Percentiles rank a stretch among this genome's conserved stretches.
These are phyloP conservation scores for Drosophila picticornis DNA, from an alignment of 2,888 invertebrate species.

Conservation along the genomic window DNA sequence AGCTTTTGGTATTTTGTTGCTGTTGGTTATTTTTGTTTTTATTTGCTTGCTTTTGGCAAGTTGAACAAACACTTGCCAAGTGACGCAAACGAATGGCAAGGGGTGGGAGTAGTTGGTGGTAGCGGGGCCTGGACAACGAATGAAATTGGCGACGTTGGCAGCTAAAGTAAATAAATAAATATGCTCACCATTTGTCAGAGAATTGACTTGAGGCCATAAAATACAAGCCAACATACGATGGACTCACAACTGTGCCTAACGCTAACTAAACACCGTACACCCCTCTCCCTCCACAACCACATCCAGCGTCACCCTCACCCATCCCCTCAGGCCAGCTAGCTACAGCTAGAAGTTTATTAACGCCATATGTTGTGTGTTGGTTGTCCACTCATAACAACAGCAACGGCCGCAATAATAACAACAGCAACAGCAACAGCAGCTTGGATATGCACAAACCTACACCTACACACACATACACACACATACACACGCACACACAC, in stretches of 20 bases:
- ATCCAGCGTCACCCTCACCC: not conserved
- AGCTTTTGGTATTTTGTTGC: slow-evolving; percentile 18
- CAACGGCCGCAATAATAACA: slow-evolving; percentile 40
- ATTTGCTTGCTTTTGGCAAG: slow-evolving; percentile 65
- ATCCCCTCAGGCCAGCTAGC: slow-evolving; percentile 34
- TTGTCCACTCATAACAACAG: slow-evolving; percentile 66
- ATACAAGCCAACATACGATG: slow-evolving; percentile 65
- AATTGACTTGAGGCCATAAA: slow-evolving; percentile 81
- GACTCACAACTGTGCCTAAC: slow-evolving; percentile 36
- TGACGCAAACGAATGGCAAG: slow-evolving; percentile 60
- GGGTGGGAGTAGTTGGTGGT: not conserved
- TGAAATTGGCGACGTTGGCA: slow-evolving; percentile 49
- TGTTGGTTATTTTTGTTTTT: slow-evolving; percentile 27
- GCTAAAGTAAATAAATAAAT: slow-evolving; percentile 80
- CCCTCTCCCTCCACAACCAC: not conserved
- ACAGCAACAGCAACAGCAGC: slow-evolving; percentile 38
- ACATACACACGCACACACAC: slow-evolving; percentile 32
- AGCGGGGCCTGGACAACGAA: not conserved
- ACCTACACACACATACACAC: slow-evolving; percentile 33
- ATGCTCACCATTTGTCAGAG: slow-evolving; percentile 80
- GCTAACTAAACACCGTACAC: not conserved
- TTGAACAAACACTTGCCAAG: slow-evolving; percentile 77
- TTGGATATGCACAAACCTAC: slow-evolving; percentile 68
- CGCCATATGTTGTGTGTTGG: slow-evolving; percentile 73
- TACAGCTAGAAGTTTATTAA: slow-evolving; percentile 74